phyloP scores from a whole-genome alignment of 2,797 vertebrate genomes.

The Helarctos malayanus region DNA sequence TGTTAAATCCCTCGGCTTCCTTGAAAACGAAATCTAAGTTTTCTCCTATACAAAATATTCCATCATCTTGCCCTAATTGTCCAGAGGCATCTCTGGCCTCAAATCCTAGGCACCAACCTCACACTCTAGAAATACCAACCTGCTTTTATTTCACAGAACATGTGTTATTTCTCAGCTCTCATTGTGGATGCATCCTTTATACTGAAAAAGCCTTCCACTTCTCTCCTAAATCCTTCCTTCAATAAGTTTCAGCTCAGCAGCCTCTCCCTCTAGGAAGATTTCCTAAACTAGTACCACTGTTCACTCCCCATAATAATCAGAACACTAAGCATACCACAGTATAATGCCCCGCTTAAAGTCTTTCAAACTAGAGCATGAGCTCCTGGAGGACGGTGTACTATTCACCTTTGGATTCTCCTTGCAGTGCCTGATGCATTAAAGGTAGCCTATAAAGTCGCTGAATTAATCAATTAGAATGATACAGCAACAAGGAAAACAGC shows the following conservation, averaged over 20 bases:
- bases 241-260: constrained; percentile 14
- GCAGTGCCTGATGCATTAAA: not conserved
- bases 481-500: not conserved
- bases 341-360: not conserved
- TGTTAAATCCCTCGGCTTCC: not conserved
- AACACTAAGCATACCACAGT: not conserved
- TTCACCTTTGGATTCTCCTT: not conserved
- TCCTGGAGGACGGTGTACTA: not conserved
- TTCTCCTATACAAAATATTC: constrained; percentile 5
- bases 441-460: not conserved
- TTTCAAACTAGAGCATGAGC: not conserved
- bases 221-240: constrained; percentile 25
- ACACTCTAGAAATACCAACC: constrained; percentile 53
- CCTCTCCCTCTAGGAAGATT: constrained; percentile 50
- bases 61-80: constrained; percentile 51
- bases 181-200: not conserved
- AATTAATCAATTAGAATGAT: constrained; percentile 28
- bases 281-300: not conserved
- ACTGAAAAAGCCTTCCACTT: constrained; percentile 35
- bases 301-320: not conserved
- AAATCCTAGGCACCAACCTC: constrained; percentile 30
- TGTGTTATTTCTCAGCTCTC: constrained; percentile 16
- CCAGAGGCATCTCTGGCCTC: constrained; percentile 38
- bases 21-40: constrained; percentile 65
- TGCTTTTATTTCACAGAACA: constrained; percentile 46